Percentiles rank a stretch among this genome's conserved stretches.
Evolutionary conservation across 1,140 invertebrate species (phyloP).

Genomic region (Platyura marginata): DNA sequence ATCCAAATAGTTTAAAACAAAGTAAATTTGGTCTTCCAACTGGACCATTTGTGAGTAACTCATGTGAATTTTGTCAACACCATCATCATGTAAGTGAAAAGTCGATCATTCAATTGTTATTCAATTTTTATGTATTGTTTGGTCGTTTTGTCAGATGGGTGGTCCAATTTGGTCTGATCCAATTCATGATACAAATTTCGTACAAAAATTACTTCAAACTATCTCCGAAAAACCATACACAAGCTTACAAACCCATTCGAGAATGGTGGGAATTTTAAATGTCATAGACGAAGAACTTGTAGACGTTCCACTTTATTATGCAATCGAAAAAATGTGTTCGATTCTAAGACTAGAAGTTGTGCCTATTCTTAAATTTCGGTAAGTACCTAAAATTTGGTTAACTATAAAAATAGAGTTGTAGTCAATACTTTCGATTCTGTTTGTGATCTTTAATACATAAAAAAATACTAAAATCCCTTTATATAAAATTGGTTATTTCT

Average conservation of each 20-base stretch:
- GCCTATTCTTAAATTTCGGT: conserved; percentile 43
- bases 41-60: conserved; percentile 40
- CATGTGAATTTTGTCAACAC: conserved; percentile 61
- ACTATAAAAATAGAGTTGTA: no score
- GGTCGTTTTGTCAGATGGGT: conserved; percentile 47
- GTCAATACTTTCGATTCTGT: no score
- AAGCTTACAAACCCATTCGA: conserved; percentile 44
- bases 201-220: conserved; percentile 31
- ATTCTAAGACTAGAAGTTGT: conserved; percentile 44
- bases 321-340: conserved; percentile 39
- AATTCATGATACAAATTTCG: conserved; percentile 65
- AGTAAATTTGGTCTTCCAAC: conserved; percentile 43
- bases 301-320: conserved; percentile 78
- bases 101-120: conserved; percentile 1
- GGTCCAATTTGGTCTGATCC: conserved; percentile 87
- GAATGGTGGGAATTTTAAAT: conserved; percentile 54
- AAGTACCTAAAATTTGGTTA: no score
- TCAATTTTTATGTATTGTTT: conserved; percentile 1
- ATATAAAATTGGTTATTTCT: no score
- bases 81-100: conserved; percentile 40
- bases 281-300: conserved; percentile 60
- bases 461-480: no score
- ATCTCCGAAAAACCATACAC: conserved; percentile 21
- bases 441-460: no score
- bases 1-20: conserved; percentile 31